These are phyloP conservation scores for Zaprionus lachaisei DNA, from an alignment of 1,140 invertebrate genomes.

Conservation along the genomic window DNA sequence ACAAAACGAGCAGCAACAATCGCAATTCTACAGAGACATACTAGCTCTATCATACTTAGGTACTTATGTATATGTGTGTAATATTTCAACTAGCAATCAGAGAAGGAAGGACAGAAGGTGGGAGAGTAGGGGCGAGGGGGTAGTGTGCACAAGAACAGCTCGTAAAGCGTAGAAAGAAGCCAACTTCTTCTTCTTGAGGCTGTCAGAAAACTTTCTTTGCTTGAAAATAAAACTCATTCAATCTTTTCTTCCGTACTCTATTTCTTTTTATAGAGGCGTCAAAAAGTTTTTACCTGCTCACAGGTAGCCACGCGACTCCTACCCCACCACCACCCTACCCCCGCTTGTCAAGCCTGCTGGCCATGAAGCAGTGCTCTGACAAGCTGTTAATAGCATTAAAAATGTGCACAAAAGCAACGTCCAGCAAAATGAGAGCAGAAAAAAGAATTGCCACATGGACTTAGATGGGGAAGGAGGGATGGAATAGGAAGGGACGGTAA, in stretches of 20 bases:
- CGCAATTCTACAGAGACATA: slow-evolving; percentile 39
- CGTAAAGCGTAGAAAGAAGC: slow-evolving; percentile 32
- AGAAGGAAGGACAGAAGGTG: neutral
- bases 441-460: neutral
- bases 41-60: slow-evolving; percentile 11
- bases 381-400: slow-evolving; percentile 72
- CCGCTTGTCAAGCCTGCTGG: slow-evolving; percentile 42
- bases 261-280: slow-evolving; percentile 5
- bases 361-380: slow-evolving; percentile 49
- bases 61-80: slow-evolving; percentile 1
- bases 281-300: slow-evolving; percentile 39
- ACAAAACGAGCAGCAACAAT: slow-evolving; percentile 23
- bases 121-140: neutral
- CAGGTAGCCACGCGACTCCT: neutral
- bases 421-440: slow-evolving; percentile 8
- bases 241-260: slow-evolving; percentile 4
- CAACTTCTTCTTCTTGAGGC: slow-evolving; percentile 20
- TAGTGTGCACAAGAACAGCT: slow-evolving; percentile 10
- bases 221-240: slow-evolving; percentile 26
- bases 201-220: slow-evolving; percentile 44
- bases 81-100: neutral
- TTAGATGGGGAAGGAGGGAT: too few species aligned
- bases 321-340: neutral
- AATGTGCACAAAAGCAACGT: slow-evolving; percentile 46
- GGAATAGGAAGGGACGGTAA: too few species aligned